Conservation (phyloP, 2,888 invertebrate species). For the Tetanocera ferruginea region DNA sequence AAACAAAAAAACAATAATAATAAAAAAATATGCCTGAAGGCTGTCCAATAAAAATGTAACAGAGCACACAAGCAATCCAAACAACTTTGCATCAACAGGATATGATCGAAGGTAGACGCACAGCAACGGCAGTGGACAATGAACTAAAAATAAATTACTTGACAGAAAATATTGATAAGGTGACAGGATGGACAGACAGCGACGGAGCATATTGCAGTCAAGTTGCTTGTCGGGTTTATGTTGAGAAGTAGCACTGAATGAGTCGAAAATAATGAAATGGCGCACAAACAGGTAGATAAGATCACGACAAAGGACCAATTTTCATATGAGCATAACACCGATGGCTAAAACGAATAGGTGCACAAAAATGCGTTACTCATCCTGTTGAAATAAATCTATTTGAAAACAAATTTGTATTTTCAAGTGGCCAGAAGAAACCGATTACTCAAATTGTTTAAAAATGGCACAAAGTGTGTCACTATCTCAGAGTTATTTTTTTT, state of each 20-base stretch:
- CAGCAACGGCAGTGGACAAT: neutral
- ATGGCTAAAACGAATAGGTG: neutral
- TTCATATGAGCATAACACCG: neutral
- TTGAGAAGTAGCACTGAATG: conserved; percentile 8
- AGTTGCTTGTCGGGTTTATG: neutral
- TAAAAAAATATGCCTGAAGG: conserved; percentile 8
- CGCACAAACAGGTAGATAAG: conserved; percentile 16
- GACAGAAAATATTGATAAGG: conserved; percentile 67
- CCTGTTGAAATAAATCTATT: neutral
- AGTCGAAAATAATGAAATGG: conserved; percentile 16
- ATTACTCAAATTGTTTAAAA: neutral
- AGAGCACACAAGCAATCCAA: neutral
- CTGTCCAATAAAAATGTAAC: conserved; percentile 14
- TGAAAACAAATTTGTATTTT: neutral
- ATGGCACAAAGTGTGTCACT: neutral
- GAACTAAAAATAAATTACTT: conserved; percentile 61
- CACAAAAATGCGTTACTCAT: neutral
- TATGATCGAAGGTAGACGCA: conserved; percentile 10
- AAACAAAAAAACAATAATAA: conserved; percentile 7
- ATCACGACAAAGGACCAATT: neutral
- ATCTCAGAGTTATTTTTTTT: neutral
- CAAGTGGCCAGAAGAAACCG: neutral
- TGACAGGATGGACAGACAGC: conserved; percentile 51
- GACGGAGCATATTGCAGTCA: neutral
- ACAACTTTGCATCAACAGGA: neutral